Percentiles rank a stretch among this genome's conserved stretches.
These are phyloP conservation scores for Leptonema lineaticorne DNA, from an alignment of 1,140 invertebrate species.

Conservation along the genomic window DNA sequence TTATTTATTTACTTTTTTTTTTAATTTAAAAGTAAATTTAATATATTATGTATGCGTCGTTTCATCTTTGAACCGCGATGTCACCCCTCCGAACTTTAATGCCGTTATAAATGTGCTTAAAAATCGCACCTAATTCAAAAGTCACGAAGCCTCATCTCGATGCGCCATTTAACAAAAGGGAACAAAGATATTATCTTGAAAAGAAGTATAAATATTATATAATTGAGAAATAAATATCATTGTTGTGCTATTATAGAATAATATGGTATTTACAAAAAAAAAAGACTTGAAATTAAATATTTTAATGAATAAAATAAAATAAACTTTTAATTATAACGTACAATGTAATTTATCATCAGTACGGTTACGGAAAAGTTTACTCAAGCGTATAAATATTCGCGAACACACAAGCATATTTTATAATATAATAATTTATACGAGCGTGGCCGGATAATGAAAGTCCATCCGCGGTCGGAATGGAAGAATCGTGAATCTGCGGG, in stretches of 20 bases:
- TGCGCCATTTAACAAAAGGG: constrained; percentile 32
- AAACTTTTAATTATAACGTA: too few species aligned
- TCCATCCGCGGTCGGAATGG: constrained; percentile 26
- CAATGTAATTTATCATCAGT: too few species aligned
- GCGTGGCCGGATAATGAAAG: constrained; percentile 26
- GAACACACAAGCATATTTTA: background rate
- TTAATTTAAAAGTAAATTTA: constrained; percentile 8
- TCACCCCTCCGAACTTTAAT: constrained; percentile 22
- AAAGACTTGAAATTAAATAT: too few species aligned
- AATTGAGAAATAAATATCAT: too few species aligned
- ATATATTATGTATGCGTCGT: constrained; percentile 3
- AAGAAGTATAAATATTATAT: too few species aligned
- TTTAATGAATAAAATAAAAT: too few species aligned
- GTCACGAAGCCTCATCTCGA: constrained; percentile 31
- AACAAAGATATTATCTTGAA: too few species aligned
- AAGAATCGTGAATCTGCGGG: constrained; percentile 38
- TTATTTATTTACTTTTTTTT: background rate
- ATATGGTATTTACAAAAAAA: too few species aligned
- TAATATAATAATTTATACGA: constrained; percentile 25
- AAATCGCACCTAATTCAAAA: constrained; percentile 42
- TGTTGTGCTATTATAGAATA: too few species aligned
- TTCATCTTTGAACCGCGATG: constrained; percentile 20
- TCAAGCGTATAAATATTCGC: constrained; percentile 2
- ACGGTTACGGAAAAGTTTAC: background rate
- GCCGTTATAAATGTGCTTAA: constrained; percentile 40